Base-by-base conservation (phyloP, 2,797 vertebrate genomes). In the Neoniphon sammara region DNA sequence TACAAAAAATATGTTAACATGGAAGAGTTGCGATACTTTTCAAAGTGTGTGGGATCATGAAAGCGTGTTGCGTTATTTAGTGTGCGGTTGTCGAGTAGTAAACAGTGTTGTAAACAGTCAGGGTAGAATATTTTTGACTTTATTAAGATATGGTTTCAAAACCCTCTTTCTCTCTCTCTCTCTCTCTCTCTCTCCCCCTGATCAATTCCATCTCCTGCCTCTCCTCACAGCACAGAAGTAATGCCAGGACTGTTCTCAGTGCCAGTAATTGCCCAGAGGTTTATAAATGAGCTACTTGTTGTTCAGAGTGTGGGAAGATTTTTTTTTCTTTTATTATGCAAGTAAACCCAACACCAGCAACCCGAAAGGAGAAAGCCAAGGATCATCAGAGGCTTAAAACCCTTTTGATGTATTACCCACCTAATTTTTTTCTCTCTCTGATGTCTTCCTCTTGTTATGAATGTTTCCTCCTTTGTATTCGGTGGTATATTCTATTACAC, bases 241-340 rank as follows among this genome's bases (percentile, higher is more conserved):
- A 74, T 64, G 66, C 81, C 82, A 84, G 73, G 73, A 44, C 59
- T 44, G 52, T 63, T 73, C 49, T 49, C 36, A 39, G 44, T 74
- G 86, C 82, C 87, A 88, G 74, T 78, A 80, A 85, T 65, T 80
- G 83, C 78, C 79, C 55, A 20, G 69, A 70, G 80, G 66, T 82
- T 86, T 84, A 82, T 85, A 91, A 92, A 90, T 86, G 79, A 84
- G 81, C 66, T 72, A 78, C 81, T 89, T 89, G 80, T 86, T 85
- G 82, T 83, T 87, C 77, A 65, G 74, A 82, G 75, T 87, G 84
- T 89, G 87, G 83, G 85, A 91, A 88, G 76, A 82, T 81, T 62
- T 87, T 84, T 79, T 70, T 84, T 79, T 70, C 70, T 70, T 72
- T 84, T 89, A 80, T 65, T 73, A 69, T 78, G 73, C 58, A 81